Percentiles rank a stretch among this genome's conserved stretches.
Evolutionary conservation across 2,888 invertebrate genomes (phyloP).

Genomic region (Melangyna quadrimaculata): DNA sequence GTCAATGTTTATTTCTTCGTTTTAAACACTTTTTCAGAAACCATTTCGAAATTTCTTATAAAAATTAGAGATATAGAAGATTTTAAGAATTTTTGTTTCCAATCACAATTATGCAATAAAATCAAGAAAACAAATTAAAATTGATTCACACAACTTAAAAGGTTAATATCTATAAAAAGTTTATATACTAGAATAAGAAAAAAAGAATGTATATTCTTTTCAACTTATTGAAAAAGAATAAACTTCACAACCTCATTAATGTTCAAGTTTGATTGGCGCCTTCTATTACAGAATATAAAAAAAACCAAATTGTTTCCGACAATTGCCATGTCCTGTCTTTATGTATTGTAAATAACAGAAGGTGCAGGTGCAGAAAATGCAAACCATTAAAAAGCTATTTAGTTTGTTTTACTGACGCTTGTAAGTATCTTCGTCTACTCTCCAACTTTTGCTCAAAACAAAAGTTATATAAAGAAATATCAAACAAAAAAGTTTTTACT

Average conservation of each 20-base stretch:
- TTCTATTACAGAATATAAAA: neutral
- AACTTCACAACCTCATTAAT: neutral
- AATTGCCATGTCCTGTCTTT: neutral
- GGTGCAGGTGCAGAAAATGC: neutral
- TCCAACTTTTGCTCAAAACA: neutral
- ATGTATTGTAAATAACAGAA: too few relatives aligned
- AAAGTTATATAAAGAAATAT: neutral
- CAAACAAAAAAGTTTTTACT: neutral
- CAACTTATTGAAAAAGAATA: neutral
- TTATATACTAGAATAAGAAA: neutral
- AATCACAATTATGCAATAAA: neutral
- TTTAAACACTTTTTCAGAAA: neutral
- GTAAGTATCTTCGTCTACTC: neutral
- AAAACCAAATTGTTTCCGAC: neutral
- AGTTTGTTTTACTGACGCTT: neutral
- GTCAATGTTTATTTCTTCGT: neutral
- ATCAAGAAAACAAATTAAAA: neutral
- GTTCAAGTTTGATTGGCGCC: neutral
- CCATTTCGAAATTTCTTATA: neutral
- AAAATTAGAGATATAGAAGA: neutral
- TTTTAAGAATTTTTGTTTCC: neutral
- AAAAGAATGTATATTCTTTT: neutral
- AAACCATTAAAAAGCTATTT: conserved; percentile 8
- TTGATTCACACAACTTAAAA: neutral
- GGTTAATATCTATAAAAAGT: neutral